Evolutionary conservation across 2,888 invertebrate species (phyloP).

Genomic region (Trileptium ribeirensis): DNA sequence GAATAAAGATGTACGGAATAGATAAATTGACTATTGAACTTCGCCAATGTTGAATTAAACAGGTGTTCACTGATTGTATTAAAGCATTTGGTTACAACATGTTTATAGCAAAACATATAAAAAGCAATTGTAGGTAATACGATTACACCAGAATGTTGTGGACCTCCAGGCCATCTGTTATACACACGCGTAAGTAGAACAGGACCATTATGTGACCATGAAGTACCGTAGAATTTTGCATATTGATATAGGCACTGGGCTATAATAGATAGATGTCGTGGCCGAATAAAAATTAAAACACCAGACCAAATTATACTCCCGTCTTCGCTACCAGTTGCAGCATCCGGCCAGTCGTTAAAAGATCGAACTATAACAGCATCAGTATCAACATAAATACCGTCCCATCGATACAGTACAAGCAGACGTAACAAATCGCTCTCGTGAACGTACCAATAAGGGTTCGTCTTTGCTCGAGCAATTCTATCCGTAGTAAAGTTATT

Average conservation of each 20-base stretch:
- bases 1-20: too few relatives aligned
- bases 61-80: too few relatives aligned
- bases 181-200: neutral
- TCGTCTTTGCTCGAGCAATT: neutral
- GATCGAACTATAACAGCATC: neutral
- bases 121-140: neutral
- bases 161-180: neutral
- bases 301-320: neutral
- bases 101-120: neutral
- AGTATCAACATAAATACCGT: neutral
- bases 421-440: neutral
- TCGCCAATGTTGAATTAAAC: too few relatives aligned
- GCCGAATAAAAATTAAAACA: neutral
- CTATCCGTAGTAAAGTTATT: neutral
- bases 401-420: neutral
- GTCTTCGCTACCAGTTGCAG: neutral
- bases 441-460: neutral
- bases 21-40: too few relatives aligned
- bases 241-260: neutral
- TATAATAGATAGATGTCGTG: neutral
- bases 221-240: neutral
- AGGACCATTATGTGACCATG: neutral
- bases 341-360: neutral
- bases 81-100: too few relatives aligned
- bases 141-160: neutral